phyloP scores from a whole-genome alignment of 1,140 invertebrate genomes.

The Drosophila neocordata region DNA sequence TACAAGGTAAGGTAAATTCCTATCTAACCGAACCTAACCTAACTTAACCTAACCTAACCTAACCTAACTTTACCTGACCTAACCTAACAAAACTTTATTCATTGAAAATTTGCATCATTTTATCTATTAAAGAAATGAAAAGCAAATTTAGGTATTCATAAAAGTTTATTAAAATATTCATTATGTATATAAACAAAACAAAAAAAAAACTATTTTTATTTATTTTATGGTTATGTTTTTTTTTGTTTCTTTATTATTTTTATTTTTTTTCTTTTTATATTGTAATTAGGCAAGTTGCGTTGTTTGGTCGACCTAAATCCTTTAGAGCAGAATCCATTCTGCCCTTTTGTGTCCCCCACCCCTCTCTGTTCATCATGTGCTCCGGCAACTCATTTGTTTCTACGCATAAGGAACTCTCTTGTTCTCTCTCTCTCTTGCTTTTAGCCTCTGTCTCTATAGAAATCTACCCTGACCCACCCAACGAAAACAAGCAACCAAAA shows the following conservation, averaged over 20 bases:
- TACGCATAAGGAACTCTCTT: slow-evolving; percentile 46
- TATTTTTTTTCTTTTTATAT: background rate
- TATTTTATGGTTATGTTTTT: background rate
- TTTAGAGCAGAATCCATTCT: background rate
- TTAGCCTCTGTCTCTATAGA: background rate
- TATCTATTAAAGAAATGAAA: background rate
- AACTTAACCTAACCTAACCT: background rate
- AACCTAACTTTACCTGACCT: background rate
- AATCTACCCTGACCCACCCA: background rate
- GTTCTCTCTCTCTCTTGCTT: slow-evolving; percentile 5
- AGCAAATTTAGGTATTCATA: background rate
- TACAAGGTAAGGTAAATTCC: no score
- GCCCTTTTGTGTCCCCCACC: background rate
- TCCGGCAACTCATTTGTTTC: slow-evolving; percentile 45
- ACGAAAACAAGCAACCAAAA: slow-evolving; percentile 1
- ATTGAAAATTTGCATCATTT: no score
- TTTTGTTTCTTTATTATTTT: background rate
- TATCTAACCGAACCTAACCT: background rate
- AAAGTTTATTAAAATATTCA: slow-evolving; percentile 4
- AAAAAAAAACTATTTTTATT: slow-evolving; percentile 8
- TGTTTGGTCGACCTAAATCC: slow-evolving; percentile 8
- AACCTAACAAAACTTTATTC: background rate
- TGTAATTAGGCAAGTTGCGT: slow-evolving; percentile 8
- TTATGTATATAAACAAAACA: background rate
- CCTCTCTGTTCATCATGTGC: background rate